Percentiles rank a stretch among this genome's conserved stretches.
Evolutionary conservation across 2,797 vertebrate genomes (phyloP).

Genomic region (Arrhamphus sclerolepis): DNA sequence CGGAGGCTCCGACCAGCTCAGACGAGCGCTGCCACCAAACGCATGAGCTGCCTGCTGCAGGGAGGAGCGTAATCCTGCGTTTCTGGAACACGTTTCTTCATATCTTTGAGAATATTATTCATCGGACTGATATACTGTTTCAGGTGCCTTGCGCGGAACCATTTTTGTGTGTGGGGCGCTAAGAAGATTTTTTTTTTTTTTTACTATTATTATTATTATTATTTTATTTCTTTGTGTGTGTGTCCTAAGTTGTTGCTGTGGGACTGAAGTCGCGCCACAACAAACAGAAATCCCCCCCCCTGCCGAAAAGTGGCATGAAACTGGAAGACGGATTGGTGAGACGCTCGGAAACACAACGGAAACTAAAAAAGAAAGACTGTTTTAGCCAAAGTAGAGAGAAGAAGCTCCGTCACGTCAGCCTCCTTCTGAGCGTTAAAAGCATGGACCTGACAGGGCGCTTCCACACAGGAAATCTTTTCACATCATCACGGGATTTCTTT

Average conservation of each 20-base stretch:
- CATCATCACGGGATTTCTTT: slow-evolving; percentile 39
- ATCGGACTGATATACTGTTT: slow-evolving; percentile 6
- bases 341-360: slow-evolving; percentile 27
- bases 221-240: slow-evolving; percentile 3
- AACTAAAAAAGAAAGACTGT: slow-evolving; percentile 5
- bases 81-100: slow-evolving; percentile 22
- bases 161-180: not conserved
- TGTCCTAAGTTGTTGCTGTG: slow-evolving; percentile 38
- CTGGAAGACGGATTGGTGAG: slow-evolving; percentile 18
- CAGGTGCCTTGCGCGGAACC: slow-evolving; percentile 19
- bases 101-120: slow-evolving; percentile 20
- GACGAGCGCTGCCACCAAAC: slow-evolving; percentile 67
- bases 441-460: slow-evolving; percentile 61
- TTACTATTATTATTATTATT: too few relatives aligned
- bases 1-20: slow-evolving; percentile 74
- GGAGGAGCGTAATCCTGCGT: slow-evolving; percentile 39
- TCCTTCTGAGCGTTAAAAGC: slow-evolving; percentile 38
- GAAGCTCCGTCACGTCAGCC: slow-evolving; percentile 23
- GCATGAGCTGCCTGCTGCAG: slow-evolving; percentile 32
- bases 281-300: slow-evolving; percentile 8
- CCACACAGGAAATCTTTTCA: slow-evolving; percentile 21
- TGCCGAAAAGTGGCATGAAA: slow-evolving; percentile 49
- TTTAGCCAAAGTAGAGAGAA: slow-evolving; percentile 9
- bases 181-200: slow-evolving; percentile 10
- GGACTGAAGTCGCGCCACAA: slow-evolving; percentile 26